Evolutionary conservation across 2,888 invertebrate genomes (phyloP).

Genomic region (Himalopsyche anomala): DNA sequence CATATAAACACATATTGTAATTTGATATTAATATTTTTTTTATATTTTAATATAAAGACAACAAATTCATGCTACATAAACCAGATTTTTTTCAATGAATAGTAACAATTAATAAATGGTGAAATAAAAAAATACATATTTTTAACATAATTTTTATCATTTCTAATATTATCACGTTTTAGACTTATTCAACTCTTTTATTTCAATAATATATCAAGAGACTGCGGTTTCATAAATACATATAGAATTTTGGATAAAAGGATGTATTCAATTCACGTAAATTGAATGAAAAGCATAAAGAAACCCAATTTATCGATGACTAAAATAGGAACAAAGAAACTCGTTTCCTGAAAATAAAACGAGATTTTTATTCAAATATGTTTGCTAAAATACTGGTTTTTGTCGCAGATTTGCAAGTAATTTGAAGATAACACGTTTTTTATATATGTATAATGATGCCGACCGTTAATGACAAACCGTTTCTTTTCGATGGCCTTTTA

Average conservation of each 20-base stretch:
- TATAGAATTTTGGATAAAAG: neutral
- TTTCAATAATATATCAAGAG: no score
- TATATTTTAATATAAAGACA: no score
- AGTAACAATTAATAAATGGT: no score
- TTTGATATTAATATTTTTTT: no score
- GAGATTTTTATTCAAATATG: conserved; percentile 33
- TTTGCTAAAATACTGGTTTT: conserved; percentile 40
- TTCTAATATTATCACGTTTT: no score
- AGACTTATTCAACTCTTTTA: no score
- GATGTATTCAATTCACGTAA: neutral
- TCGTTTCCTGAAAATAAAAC: conserved; percentile 22
- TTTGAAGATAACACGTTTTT: conserved; percentile 3
- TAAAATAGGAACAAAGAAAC: conserved; percentile 42
- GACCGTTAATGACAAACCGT: conserved; percentile 37
- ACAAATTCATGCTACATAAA: no score
- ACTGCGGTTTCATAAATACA: no score
- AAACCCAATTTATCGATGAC: conserved; percentile 18
- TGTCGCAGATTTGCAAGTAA: conserved; percentile 17
- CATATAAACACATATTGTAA: no score
- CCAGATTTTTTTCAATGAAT: no score
- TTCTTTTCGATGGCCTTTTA: conserved; percentile 1
- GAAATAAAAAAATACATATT: no score
- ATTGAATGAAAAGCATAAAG: neutral
- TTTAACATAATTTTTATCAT: no score
- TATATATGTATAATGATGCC: conserved; percentile 24